Percentiles rank a stretch among this genome's conserved stretches.
Conservation (phyloP, 2,888 invertebrate species). For the Plagodis pulveraria region DNA sequence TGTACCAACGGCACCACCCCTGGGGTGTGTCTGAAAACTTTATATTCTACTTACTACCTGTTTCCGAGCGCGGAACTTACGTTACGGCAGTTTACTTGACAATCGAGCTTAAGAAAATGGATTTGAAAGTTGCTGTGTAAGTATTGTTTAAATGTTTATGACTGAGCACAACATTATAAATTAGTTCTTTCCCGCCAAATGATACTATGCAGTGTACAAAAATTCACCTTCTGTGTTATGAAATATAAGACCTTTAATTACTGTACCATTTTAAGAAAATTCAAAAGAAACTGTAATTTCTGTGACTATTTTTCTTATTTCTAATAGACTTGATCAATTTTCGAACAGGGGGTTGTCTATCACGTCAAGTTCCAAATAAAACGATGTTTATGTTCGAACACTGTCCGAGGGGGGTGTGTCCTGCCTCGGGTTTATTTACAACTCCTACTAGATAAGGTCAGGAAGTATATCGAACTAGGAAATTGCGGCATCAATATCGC, state of each 20-base stretch:
- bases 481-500: conserved; percentile 21
- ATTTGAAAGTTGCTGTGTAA: too few species aligned
- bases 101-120: too few species aligned
- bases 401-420: conserved; percentile 17
- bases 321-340: too few species aligned
- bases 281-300: too few species aligned
- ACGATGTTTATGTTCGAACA: conserved; percentile 22
- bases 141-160: too few species aligned
- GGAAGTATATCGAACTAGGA: conserved; percentile 11
- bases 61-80: not conserved
- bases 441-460: not conserved
- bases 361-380: conserved; percentile 3
- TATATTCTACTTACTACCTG: conserved; percentile 42
- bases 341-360: not conserved
- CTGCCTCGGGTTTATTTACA: conserved; percentile 11
- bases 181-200: too few species aligned
- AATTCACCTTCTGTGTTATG: too few species aligned
- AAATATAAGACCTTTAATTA: too few species aligned
- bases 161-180: too few species aligned
- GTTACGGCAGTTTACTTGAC: not conserved
- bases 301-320: too few species aligned
- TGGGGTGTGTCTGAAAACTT: conserved; percentile 30
- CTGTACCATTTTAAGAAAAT: too few species aligned
- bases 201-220: too few species aligned
- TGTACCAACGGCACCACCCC: conserved; percentile 19